Evolutionary conservation across 2,797 vertebrate genomes (phyloP).

Genomic region (Squalus acanthias): DNA sequence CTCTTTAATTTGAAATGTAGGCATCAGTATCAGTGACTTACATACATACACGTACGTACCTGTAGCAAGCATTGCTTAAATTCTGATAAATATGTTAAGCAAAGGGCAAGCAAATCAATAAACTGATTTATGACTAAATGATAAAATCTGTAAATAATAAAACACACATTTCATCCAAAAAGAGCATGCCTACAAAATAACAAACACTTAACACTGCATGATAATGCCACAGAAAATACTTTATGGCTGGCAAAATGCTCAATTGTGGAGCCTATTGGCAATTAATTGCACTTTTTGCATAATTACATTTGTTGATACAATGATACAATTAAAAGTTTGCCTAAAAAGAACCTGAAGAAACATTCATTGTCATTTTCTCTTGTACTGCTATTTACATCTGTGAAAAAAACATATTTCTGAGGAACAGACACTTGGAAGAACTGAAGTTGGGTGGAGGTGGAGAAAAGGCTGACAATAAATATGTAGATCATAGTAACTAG

Average conservation of each 20-base stretch:
- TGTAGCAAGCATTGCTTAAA: neutral
- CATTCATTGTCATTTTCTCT: slow-evolving; percentile 6
- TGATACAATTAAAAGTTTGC: neutral
- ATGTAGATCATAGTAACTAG: neutral
- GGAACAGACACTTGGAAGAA: neutral
- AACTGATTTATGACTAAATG: slow-evolving; percentile 7
- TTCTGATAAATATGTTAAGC: neutral
- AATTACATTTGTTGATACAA: neutral
- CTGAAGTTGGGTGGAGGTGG: neutral
- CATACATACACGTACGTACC: too few species aligned
- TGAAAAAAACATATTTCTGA: neutral
- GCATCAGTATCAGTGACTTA: neutral
- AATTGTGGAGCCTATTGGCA: neutral
- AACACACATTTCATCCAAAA: neutral
- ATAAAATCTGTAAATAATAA: neutral
- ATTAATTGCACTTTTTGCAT: neutral
- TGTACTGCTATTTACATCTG: neutral
- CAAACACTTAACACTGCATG: neutral
- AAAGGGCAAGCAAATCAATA: neutral
- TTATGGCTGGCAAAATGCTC: neutral
- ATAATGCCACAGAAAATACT: neutral
- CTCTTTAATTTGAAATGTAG: neutral
- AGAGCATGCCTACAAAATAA: neutral
- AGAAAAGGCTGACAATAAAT: neutral
- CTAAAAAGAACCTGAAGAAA: neutral